Evolutionary conservation across 2,113 vertebrate species (phyloP).

Genomic region (Leucoraja erinaceus): DNA sequence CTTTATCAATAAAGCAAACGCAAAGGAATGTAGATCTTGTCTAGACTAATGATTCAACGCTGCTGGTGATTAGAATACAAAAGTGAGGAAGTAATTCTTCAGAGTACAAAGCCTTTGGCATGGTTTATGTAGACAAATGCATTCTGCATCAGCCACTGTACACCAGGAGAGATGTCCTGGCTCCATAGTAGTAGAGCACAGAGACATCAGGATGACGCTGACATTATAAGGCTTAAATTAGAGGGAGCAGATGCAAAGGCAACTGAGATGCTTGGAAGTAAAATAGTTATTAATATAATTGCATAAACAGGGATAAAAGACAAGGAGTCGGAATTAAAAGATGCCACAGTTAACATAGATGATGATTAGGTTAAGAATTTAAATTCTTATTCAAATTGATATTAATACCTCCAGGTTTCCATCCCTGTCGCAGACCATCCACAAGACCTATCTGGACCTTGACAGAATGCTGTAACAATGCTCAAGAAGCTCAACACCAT

Average conservation of each 20-base stretch:
- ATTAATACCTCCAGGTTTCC: neutral
- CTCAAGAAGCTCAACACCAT: too few species aligned
- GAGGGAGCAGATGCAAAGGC: neutral
- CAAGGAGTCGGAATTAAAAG: neutral
- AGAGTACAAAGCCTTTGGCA: neutral
- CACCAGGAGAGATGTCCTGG: too few species aligned
- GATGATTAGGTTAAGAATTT: neutral
- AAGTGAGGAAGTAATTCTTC: neutral
- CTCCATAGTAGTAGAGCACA: too few species aligned
- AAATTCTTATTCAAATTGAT: neutral
- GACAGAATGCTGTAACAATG: too few species aligned
- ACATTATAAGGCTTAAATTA: too few species aligned
- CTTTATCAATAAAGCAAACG: too few species aligned
- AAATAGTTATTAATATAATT: neutral
- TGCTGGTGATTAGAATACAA: neutral
- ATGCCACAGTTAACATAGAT: neutral
- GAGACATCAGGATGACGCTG: too few species aligned
- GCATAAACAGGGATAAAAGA: neutral
- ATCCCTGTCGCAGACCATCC: neutral
- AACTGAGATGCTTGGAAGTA: neutral
- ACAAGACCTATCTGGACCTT: too few species aligned
- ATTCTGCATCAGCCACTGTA: too few species aligned
- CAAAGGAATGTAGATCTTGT: too few species aligned
- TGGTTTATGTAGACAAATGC: too few species aligned
- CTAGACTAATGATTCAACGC: too few species aligned